These are phyloP conservation scores for Philereme vetulata DNA, from an alignment of 2,888 invertebrate genomes.

Conservation along the genomic window DNA sequence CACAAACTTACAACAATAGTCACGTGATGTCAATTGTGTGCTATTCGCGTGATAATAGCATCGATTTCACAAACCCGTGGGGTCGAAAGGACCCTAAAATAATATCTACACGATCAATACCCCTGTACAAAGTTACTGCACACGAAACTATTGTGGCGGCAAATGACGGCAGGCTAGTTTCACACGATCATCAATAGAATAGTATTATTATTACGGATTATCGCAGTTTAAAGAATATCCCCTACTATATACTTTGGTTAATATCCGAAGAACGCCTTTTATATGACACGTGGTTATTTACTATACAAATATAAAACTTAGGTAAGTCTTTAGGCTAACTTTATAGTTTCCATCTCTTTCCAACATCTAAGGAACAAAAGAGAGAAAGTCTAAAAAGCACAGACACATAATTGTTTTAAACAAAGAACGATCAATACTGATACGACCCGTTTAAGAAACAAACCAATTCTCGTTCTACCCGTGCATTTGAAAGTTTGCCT, in stretches of 20 bases:
- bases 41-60: conserved; percentile 59
- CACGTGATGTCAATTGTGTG: conserved; percentile 43
- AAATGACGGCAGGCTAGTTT: conserved; percentile 49
- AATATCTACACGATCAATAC: conserved; percentile 53
- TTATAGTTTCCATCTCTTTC: too few relatives aligned
- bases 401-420: too few relatives aligned
- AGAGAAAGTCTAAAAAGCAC: too few relatives aligned
- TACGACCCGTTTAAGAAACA: conserved; percentile 1
- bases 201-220: conserved; percentile 32
- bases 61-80: conserved; percentile 57
- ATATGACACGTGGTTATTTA: too few relatives aligned
- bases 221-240: conserved; percentile 7
- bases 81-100: conserved; percentile 48
- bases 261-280: too few relatives aligned
- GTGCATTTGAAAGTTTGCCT: conserved; percentile 8
- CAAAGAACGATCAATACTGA: too few relatives aligned
- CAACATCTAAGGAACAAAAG: too few relatives aligned
- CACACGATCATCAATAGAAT: conserved; percentile 43
- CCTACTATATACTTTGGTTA: not conserved
- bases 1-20: conserved; percentile 26
- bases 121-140: conserved; percentile 54
- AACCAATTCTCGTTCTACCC: too few relatives aligned
- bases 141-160: conserved; percentile 46
- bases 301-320: too few relatives aligned
- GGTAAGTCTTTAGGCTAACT: too few relatives aligned